Conservation (phyloP, 2,797 vertebrate genomes). For the Crenuchus spilurus region DNA sequence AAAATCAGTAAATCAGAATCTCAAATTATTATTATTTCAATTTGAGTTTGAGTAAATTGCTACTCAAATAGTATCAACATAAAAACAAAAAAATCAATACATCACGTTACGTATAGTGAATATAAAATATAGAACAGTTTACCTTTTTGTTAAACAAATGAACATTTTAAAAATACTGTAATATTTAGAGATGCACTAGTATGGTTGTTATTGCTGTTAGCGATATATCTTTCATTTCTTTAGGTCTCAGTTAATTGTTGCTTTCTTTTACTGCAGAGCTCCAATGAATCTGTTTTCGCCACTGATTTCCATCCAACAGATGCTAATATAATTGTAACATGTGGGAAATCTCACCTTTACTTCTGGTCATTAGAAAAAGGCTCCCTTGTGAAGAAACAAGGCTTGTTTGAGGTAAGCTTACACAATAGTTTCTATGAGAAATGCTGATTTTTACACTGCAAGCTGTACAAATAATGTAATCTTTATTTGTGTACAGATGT, state of each 20-base stretch:
- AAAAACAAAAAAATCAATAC: too few species aligned
- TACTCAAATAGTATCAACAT: too few species aligned
- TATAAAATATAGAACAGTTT: too few species aligned
- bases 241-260: neutral
- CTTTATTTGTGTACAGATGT: neutral
- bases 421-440: neutral
- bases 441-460: neutral
- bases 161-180: too few species aligned
- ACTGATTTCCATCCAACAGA: constrained; percentile 97
- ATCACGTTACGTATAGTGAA: too few species aligned
- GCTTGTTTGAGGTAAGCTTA: constrained; percentile 90
- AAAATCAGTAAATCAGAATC: too few species aligned
- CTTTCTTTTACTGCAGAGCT: constrained; percentile 79
- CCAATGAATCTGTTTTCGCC: constrained; percentile 94
- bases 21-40: too few species aligned
- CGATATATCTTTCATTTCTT: neutral
- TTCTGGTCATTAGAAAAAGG: constrained; percentile 96
- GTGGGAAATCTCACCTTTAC: constrained; percentile 96
- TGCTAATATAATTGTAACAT: constrained; percentile 92
- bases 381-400: constrained; percentile 92
- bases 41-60: too few species aligned
- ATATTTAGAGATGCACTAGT: too few species aligned
- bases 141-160: too few species aligned
- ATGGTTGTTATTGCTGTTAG: too few species aligned
- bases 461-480: neutral